Base-by-base conservation (phyloP, 2,888 invertebrate species). In the Drosophila kanekoi region DNA sequence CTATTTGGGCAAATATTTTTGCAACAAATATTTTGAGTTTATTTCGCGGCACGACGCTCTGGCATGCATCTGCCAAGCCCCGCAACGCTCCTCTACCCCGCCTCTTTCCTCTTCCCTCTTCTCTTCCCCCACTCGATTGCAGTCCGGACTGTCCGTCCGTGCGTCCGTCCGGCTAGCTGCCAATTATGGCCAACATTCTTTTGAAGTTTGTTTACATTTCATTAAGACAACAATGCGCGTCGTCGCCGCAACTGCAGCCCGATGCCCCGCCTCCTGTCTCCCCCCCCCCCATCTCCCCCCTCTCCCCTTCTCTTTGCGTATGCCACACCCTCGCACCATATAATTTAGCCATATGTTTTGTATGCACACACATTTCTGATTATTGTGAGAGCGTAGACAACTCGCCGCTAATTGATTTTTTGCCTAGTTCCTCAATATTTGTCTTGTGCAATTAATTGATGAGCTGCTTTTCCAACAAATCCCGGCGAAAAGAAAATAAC, bases 171-270 rank as follows among this genome's bases (percentile, higher is more conserved):
- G 54, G 43, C 70, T 71, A 70, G 71, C 86, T 86, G 90, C 80
- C 85, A 89, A 86, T 85, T 84, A 89, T 74, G 64, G 79, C 72
- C 75, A 83, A 77, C 90, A 80, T 88, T 88, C 84, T 72, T 86
- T 89, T 85, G 90, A 89, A 89, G 90, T 83, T 80, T 85, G 90
- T 85, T 85, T 85, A 89, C 73, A 72, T 89, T 85, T 85, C 89
- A 85, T 85, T 85, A 88, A 88, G 87, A 83, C 73, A 72, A 86
- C 81, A 86, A 63, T 83, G 68, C 67, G 44, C 54, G 51, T 40
- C 60, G 59, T 59, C 56, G 52, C 48, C 77, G 14, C 74, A 74
- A 79, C 54, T 79, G 79, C 75, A 68, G 37, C 48, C 23, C 23
- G 1, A 38, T 3, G 1, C 57, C 11, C 11, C 33, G 16, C 65